Evolutionary conservation across 2,113 vertebrate species (phyloP), one percentile per base, ranked within the genome.

Genomic region (Gopherus flavomarginatus): DNA sequence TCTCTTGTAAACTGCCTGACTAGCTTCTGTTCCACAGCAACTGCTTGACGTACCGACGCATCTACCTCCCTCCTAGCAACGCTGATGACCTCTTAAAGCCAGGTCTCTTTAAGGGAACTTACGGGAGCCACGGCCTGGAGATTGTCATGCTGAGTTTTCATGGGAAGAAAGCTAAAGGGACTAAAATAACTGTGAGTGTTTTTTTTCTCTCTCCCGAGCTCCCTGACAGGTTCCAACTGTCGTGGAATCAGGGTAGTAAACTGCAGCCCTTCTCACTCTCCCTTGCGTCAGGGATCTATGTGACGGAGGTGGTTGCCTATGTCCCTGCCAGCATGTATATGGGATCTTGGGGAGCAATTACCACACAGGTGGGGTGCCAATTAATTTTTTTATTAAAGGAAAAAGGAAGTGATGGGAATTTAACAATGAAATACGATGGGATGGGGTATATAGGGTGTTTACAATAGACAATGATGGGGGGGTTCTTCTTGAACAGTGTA

Each of bases 61-160:
- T 99, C 98, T 99, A 99, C 98, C 98, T 99, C 96, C 99, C 99
- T 7, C 99, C 99, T 6, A 93, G 92, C 88, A 98, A 94, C 96
- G 98, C 99, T 0, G 98, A 98, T 0, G 99, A 99, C 96, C 98
- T 99, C 94, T 98, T 99, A 94, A 97, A 97, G 90, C 99, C 99
- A 0, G 99, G 99, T 59, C 99, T 99, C 90, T 99, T 99, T 97
- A 99, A 99, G 95, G 99, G 99, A 53, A 99, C 99, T 1, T 99
- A 99, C 0, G 99, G 99, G 59, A 99, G 99, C 97, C 99, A 99
- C 0, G 99, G 99, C 24, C 98, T 99, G 95, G 99, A 99, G 98
- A 99, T 99, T 0, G 99, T 99, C 95, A 99, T 99, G 99, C 98
- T 99, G 50, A 99, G 99, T 97, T 99, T 99, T 88, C 99, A 99